A percentile compares a stretch with the other conserved stretches of the same genome.
Conservation (phyloP, 2,888 invertebrate genomes). For the Thyatira batis region DNA sequence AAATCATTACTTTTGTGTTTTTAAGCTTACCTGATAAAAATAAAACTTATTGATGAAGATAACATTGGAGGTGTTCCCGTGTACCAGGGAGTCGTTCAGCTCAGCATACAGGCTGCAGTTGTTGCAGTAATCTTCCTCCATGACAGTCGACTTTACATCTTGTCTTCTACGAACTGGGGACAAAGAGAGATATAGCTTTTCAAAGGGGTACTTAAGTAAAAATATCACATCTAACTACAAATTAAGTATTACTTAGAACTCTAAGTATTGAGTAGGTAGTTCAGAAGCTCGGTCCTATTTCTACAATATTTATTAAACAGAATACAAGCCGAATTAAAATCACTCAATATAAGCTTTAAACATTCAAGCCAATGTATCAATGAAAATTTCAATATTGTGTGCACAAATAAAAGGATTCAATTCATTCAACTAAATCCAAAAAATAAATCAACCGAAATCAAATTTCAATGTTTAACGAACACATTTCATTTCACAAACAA, state of each 20-base stretch:
- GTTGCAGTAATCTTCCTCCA: constrained; percentile 59
- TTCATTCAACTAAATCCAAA: background rate
- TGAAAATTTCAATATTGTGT: background rate
- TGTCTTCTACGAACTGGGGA: constrained; percentile 42
- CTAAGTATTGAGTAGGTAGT: too few relatives aligned
- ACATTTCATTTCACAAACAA: background rate
- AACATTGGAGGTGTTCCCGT: constrained; percentile 43
- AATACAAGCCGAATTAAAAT: too few relatives aligned
- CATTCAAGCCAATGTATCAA: background rate
- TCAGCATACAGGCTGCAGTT: constrained; percentile 59
- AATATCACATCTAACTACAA: too few relatives aligned
- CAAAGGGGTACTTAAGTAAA: background rate
- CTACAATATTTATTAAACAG: too few relatives aligned
- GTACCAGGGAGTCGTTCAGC: constrained; percentile 46
- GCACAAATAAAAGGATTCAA: background rate
- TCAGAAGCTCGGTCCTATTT: too few relatives aligned
- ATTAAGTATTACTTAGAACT: too few relatives aligned
- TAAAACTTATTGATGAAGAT: constrained; percentile 79
- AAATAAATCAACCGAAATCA: constrained; percentile 1
- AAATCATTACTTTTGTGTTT: too few relatives aligned
- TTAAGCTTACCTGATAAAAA: constrained; percentile 75
- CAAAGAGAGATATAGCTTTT: constrained; percentile 16
- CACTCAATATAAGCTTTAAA: too few relatives aligned
- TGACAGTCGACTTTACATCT: constrained; percentile 61
- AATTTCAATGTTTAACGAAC: background rate